Percentiles rank a stretch among this genome's conserved stretches.
Conservation (phyloP, 37 sponge, comb jelly and placozoan genomes). For the Bolinopsis microptera region DNA sequence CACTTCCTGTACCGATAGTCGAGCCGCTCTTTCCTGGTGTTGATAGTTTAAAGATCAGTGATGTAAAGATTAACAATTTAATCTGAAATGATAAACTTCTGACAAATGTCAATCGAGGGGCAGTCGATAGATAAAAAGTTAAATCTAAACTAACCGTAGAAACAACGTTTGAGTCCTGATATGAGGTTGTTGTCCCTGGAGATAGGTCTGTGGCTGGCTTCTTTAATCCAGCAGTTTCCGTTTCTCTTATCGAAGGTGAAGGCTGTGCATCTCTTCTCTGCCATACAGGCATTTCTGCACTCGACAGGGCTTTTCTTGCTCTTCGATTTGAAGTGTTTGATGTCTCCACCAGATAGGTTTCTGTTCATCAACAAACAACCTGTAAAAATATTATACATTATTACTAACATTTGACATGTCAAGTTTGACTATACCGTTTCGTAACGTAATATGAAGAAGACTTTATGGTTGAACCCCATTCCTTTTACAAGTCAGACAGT, state of each 20-base stretch:
- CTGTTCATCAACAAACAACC: slow-evolving; percentile 41
- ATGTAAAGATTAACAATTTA: too few species aligned
- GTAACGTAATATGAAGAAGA: too few species aligned
- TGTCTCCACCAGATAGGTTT: background rate
- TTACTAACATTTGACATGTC: too few species aligned
- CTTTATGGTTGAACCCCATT: too few species aligned
- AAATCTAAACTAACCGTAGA: background rate
- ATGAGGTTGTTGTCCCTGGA: background rate
- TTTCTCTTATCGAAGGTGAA: background rate
- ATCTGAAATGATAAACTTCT: too few species aligned
- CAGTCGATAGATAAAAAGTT: too few species aligned
- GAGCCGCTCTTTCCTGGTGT: background rate
- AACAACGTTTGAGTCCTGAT: background rate
- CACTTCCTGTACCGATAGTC: background rate
- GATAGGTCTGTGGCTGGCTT: background rate
- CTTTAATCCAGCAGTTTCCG: background rate
- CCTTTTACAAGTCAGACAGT: too few species aligned
- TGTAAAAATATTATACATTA: background rate
- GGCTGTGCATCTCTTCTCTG: background rate
- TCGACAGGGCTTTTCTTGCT: background rate
- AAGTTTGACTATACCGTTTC: too few species aligned
- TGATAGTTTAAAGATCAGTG: too few species aligned
- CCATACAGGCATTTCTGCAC: slow-evolving; percentile 1
- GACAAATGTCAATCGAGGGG: too few species aligned
- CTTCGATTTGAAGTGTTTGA: background rate